Conservation (phyloP, 2,113 vertebrate species). For the Hystrix cristata region DNA sequence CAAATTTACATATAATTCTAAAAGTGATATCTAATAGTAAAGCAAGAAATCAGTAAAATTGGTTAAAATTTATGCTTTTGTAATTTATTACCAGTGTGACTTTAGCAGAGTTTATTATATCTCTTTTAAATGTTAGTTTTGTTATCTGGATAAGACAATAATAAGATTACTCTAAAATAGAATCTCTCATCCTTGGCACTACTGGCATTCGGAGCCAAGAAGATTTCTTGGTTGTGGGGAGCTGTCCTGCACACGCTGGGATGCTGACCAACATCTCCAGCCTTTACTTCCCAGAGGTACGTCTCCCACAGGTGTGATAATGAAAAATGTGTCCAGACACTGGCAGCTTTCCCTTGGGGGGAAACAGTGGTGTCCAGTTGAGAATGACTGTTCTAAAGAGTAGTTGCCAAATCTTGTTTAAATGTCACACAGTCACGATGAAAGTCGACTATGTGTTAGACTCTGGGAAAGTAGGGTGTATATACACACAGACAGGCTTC, state of each 20-base stretch:
- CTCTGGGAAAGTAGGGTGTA: not conserved
- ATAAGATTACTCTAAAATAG: not conserved
- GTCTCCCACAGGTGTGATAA: not conserved
- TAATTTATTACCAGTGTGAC: not conserved
- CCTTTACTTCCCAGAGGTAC: not conserved
- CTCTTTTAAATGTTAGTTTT: not conserved
- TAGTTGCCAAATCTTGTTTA: not conserved
- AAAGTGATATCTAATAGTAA: not conserved
- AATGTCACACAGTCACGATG: not conserved
- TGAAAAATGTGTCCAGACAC: not conserved
- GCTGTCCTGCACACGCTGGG: not conserved
- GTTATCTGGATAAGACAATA: not conserved
- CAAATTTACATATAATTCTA: conserved; percentile 48
- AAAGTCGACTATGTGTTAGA: not conserved
- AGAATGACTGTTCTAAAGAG: not conserved
- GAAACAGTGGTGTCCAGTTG: not conserved
- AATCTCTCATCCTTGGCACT: not conserved
- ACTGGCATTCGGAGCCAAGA: not conserved
- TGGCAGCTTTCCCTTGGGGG: not conserved
- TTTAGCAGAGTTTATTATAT: not conserved
- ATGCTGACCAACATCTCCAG: not conserved
- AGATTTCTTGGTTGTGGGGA: not conserved
- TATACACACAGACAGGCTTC: not conserved
- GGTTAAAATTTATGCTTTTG: conserved; percentile 6
- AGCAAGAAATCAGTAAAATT: conserved; percentile 36